Conservation (phyloP, 2,113 vertebrate species). For the Puffinus mauretanicus region DNA sequence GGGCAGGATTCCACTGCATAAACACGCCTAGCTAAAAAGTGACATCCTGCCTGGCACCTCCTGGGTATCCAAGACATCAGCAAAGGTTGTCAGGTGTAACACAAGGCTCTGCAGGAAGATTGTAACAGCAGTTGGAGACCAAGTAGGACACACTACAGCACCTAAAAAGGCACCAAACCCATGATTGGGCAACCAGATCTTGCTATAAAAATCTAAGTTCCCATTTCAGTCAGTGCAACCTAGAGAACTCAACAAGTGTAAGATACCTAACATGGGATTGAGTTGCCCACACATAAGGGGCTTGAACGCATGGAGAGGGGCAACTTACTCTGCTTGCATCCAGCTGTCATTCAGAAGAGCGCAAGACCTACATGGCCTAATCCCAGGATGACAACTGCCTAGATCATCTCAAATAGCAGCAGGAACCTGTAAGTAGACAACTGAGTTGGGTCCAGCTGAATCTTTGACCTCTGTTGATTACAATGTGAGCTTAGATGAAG, state of each 20-base stretch:
- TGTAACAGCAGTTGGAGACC: background rate
- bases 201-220: background rate
- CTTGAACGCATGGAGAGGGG: background rate
- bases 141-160: background rate
- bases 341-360: background rate
- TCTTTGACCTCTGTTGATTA: background rate
- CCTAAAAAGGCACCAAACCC: background rate
- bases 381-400: background rate
- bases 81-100: background rate
- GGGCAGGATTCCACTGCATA: background rate
- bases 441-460: background rate
- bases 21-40: background rate
- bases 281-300: background rate
- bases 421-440: background rate
- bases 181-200: background rate
- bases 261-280: background rate
- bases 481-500: background rate
- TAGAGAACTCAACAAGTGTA: background rate
- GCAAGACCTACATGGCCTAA: background rate
- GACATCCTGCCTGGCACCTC: background rate
- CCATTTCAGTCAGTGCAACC: background rate
- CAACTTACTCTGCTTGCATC: background rate
- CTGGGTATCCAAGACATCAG: background rate
- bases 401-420: background rate
- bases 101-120: background rate